phyloP scores from a whole-genome alignment of 2,888 invertebrate species.

The Exocentrus adspersus region DNA sequence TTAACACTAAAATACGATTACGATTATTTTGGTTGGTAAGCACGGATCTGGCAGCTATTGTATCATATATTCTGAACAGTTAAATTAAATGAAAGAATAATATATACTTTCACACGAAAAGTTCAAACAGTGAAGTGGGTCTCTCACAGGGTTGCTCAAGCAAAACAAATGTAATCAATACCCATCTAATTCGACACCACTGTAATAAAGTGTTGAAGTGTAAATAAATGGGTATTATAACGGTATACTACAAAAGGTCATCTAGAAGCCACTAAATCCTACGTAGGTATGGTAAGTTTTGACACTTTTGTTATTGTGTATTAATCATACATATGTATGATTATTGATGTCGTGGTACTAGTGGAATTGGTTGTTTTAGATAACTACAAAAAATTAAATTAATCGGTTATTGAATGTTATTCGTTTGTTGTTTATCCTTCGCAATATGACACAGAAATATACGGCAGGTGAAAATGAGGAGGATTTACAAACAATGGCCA shows the following conservation, averaged over 20 bases:
- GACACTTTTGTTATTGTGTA: too few relatives aligned
- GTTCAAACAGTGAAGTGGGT: conserved; percentile 10
- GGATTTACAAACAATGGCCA: conserved; percentile 34
- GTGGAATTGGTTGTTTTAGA: too few relatives aligned
- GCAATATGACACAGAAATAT: not conserved
- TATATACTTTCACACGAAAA: conserved; percentile 29
- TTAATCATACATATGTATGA: too few relatives aligned
- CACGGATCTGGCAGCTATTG: not conserved
- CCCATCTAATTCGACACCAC: conserved; percentile 1
- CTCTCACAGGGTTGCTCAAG: conserved; percentile 5
- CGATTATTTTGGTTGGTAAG: too few relatives aligned
- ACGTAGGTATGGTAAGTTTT: too few relatives aligned
- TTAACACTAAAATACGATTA: too few relatives aligned
- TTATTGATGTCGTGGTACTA: too few relatives aligned
- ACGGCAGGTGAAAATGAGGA: conserved; percentile 9
- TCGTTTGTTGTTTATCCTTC: too few relatives aligned
- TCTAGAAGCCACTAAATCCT: too few relatives aligned
- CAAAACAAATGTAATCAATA: conserved; percentile 15
- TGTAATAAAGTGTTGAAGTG: not conserved
- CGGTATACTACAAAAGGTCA: not conserved
- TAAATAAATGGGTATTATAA: not conserved
- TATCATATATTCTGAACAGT: not conserved
- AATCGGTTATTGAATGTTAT: too few relatives aligned
- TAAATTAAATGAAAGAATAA: conserved; percentile 1
- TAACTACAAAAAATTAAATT: too few relatives aligned